Conservation (phyloP, 2,888 invertebrate species). For the Alitta virens region DNA sequence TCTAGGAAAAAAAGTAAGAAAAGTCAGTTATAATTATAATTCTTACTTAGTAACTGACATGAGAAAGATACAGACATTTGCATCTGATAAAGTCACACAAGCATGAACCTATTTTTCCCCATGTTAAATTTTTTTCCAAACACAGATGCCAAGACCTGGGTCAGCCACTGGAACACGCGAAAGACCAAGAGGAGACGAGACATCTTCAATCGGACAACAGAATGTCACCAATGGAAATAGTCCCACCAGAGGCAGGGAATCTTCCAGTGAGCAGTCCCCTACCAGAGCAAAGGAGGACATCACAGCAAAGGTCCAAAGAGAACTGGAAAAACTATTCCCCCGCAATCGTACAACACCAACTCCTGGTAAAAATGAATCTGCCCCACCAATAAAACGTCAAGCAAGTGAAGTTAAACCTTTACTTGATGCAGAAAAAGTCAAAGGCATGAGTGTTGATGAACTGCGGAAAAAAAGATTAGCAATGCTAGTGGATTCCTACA, state of each 20-base stretch:
- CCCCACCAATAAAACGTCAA: neutral
- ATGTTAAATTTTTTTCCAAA: no score
- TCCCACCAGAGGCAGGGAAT: no score
- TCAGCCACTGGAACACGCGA: no score
- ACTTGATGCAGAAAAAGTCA: neutral
- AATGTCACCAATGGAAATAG: neutral
- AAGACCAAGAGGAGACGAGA: no score
- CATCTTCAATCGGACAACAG: neutral
- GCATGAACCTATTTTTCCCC: no score
- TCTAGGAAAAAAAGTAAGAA: no score
- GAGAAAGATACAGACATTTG: no score
- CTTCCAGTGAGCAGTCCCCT: neutral
- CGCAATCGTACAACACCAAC: neutral
- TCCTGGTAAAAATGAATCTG: neutral
- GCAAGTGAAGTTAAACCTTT: neutral
- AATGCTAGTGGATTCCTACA: conserved; percentile 13
- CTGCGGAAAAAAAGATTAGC: conserved; percentile 8
- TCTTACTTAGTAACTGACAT: no score
- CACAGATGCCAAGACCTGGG: no score
- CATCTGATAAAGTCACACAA: no score
- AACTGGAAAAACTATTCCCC: neutral
- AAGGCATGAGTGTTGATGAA: conserved; percentile 2
- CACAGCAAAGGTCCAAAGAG: neutral
- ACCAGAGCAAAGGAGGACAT: neutral
- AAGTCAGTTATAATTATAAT: no score